Evolutionary conservation across 1,140 invertebrate species (phyloP), one percentile per base, ranked within the genome.

Genomic region (Heliothis virescens): DNA sequence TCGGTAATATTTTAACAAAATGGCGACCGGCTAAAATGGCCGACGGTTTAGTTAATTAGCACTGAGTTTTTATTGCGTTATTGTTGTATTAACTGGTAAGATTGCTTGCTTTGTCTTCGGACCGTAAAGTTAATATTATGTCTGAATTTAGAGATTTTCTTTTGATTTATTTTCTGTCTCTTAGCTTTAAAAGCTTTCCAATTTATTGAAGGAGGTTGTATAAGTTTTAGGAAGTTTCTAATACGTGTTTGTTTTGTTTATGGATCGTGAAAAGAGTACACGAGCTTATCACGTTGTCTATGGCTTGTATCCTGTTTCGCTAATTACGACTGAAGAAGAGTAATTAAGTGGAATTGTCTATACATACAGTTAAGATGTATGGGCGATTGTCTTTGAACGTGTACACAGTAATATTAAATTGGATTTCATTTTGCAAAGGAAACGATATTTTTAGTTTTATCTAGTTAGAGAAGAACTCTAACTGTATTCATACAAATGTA

Each of bases 31-130:
- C 69, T 50, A 80, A 81, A 83, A 79, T 79, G 84, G 83, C 79
- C 79, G 79, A 74, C 60, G 77, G 5, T 55, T 63, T 62, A 65
- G 82, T 86, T 90, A 89, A 89, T 89, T 90, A 89, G 71, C 53
- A 59, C 80, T 47, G 75, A 53, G 85, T 85, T 84, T 82, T 88
- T 83, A 80, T 79, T 75, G 62, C 67, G 53, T 85, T 80, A 76
- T 83, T 84, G 80, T 86, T 82, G 79, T 84, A 77, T 85, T 84
- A 69, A 79, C 67, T 65, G 13, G 53, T 18, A 52, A 71, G 77
- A 82, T 86, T 82, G 74, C 72, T 82, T 82, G 79, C 79, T 81
- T 86, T 86, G 83, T 85, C 80, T 76, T 59, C 73, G 18, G 52
- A 52, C 3, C 59, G 47, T 63, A 62, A 48, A 76, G 26, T 62